Base-by-base conservation (phyloP, 2,888 invertebrate species). In the Cheilosia scutellata region DNA sequence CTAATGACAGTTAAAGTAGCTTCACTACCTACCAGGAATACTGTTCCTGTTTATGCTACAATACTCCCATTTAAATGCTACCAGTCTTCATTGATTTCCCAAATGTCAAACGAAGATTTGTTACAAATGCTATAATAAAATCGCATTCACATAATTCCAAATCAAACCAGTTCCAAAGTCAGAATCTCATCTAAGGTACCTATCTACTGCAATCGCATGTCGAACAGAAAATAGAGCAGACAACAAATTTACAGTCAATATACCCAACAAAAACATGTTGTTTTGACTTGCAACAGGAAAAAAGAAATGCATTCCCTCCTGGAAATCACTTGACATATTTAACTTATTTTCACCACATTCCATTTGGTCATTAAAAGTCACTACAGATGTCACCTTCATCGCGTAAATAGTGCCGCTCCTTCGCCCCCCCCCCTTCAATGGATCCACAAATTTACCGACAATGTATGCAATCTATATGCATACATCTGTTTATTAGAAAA, bases 361-460 rank as follows among this genome's bases (percentile, higher is more conserved):
- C 37, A 37, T n/a, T 31, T 31, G n/a, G 49, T 29, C 20, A 55
- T 82, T 71, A 44, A 57, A 68, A 77, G 7, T 20, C 49, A 63
- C 68, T 16, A 37, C 57, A 79, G 44, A 75, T 71, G 79, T 80
- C 84, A 76, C 66, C 66, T 71, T 44, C 53, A 71, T 47, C 80
- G 60, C 66, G 51, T 42, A 60, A 80, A 80, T 62, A 66, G 65
- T 62, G 57, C 76, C 84, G 75, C 80, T 80, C 83, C 79, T 63
- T 70, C 57, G 5, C 13, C 27, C 5, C 11, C 42, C 66, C 25
- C 37, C 55, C 62, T 71, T 37, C 44, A 11, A 16, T 44, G 31
- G 27, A 47, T 42, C 55, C 37, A 65, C 47, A 71, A 62, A 33
- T 49, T 47, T 47, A 55, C 31, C 40, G 42, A 9, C 63, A 70